A percentile compares a stretch with the other conserved stretches of the same genome.
Conservation (phyloP, 2,888 invertebrate species). For the Agrochola lota region DNA sequence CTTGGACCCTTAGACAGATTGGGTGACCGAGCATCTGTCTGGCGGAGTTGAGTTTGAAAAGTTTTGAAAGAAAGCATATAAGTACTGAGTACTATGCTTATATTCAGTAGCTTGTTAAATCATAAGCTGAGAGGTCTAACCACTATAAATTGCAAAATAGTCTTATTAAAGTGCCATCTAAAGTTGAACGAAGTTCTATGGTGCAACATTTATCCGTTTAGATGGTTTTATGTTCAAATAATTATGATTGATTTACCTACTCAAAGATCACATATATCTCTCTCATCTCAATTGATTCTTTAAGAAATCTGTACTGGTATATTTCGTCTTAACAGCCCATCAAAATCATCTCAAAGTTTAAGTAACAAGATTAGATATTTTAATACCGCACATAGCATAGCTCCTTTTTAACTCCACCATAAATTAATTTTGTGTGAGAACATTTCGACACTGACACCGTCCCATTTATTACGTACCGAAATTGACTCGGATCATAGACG, state of each 20-base stretch:
- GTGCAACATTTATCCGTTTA: neutral
- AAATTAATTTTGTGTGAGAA: conserved; percentile 66
- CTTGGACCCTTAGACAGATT: conserved; percentile 79
- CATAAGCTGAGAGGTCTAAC: neutral
- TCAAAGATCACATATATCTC: too few relatives aligned
- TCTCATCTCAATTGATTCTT: neutral
- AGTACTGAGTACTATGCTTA: neutral
- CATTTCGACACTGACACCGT: conserved; percentile 66
- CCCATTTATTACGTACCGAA: conserved; percentile 65
- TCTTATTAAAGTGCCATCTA: neutral
- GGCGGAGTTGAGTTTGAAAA: conserved; percentile 48
- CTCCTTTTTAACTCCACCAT: conserved; percentile 41
- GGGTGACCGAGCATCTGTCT: conserved; percentile 83
- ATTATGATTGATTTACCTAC: too few relatives aligned
- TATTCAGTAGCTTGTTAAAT: neutral
- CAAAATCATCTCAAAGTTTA: conserved; percentile 10
- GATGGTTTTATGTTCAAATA: neutral
- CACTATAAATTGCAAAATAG: neutral
- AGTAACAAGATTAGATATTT: conserved; percentile 30
- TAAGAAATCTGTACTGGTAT: neutral
- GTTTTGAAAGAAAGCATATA: conserved; percentile 45
- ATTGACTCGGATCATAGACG: conserved; percentile 72
- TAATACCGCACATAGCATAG: conserved; percentile 2
- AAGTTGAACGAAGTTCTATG: neutral
- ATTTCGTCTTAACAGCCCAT: neutral